A percentile compares a stretch with the other conserved stretches of the same genome.
Evolutionary conservation across 2,797 vertebrate species (phyloP).

Genomic region (Myiotriccus ornatus): DNA sequence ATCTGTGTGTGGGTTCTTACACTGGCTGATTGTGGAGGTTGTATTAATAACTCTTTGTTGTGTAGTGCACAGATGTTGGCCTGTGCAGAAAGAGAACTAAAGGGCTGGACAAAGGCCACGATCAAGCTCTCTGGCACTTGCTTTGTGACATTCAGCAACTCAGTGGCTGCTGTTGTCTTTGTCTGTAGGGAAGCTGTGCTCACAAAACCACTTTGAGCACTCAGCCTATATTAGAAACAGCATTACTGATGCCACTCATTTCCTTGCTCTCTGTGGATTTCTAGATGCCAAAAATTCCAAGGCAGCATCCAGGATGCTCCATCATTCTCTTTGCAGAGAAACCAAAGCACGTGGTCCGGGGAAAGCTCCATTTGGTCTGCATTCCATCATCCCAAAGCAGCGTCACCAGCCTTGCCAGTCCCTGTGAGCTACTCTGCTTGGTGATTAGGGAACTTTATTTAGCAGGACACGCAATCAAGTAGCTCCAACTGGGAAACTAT

Average conservation of each 20-base stretch:
- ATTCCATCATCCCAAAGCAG: neutral
- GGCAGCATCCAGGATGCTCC: neutral
- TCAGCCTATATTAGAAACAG: neutral
- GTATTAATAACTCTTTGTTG: slow-evolving; percentile 31
- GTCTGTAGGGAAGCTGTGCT: neutral
- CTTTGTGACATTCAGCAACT: neutral
- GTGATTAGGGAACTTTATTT: slow-evolving; percentile 6
- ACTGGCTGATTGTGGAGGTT: neutral
- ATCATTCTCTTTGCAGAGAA: neutral
- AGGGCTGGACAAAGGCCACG: neutral
- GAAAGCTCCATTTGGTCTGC: neutral
- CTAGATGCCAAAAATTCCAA: neutral
- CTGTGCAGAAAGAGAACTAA: neutral
- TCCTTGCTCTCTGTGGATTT: neutral
- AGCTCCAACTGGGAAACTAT: neutral
- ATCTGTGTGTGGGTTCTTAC: neutral
- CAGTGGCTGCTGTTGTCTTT: neutral
- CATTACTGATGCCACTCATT: neutral
- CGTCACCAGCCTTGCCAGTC: neutral
- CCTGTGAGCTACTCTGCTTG: neutral
- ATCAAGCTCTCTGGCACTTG: neutral
- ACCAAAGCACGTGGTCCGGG: neutral
- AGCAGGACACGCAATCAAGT: neutral
- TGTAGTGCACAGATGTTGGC: neutral
- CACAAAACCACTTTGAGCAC: neutral